phyloP scores from a whole-genome alignment of 2,797 vertebrate genomes.

The Gymnoscopelus microlampas region DNA sequence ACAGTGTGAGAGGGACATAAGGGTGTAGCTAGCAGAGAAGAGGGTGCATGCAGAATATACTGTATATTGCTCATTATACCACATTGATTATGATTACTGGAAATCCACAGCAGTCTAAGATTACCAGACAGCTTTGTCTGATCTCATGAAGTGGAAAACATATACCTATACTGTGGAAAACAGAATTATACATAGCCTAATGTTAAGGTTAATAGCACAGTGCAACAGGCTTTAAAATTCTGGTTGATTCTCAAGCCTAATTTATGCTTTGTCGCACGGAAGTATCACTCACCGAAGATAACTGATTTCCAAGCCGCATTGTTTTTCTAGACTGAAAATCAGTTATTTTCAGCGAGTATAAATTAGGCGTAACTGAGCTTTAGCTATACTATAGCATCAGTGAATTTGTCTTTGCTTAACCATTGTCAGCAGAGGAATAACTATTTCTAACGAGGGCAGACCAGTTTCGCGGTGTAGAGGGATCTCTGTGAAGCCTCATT shows the following conservation, averaged over 20 bases:
- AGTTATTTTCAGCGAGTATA: too few relatives aligned
- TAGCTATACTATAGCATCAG: neutral
- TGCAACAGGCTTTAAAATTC: too few relatives aligned
- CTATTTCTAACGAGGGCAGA: slow-evolving; percentile 22
- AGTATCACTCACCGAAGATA: neutral
- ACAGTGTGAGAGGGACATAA: slow-evolving; percentile 3
- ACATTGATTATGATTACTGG: slow-evolving; percentile 53
- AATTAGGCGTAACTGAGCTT: neutral
- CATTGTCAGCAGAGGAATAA: slow-evolving; percentile 18
- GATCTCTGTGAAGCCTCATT: slow-evolving; percentile 59
- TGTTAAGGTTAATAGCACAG: too few relatives aligned
- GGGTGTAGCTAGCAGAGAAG: slow-evolving; percentile 41
- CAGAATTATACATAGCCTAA: slow-evolving; percentile 12
- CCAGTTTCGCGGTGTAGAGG: slow-evolving; percentile 40
- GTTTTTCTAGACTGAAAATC: too few relatives aligned
- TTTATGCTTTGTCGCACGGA: too few relatives aligned
- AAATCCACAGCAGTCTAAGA: slow-evolving; percentile 70
- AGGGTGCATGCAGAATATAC: slow-evolving; percentile 53
- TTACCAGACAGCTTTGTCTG: slow-evolving; percentile 79
- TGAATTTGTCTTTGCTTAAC: neutral
- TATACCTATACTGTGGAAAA: slow-evolving; percentile 47
- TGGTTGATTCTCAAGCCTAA: neutral
- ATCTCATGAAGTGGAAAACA: slow-evolving; percentile 56
- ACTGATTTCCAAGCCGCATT: too few relatives aligned
- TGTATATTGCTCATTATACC: slow-evolving; percentile 67